Evolutionary conservation across 2,888 invertebrate species (phyloP), one percentile per base, ranked within the genome.

Genomic region (Matsumyia berberina): DNA sequence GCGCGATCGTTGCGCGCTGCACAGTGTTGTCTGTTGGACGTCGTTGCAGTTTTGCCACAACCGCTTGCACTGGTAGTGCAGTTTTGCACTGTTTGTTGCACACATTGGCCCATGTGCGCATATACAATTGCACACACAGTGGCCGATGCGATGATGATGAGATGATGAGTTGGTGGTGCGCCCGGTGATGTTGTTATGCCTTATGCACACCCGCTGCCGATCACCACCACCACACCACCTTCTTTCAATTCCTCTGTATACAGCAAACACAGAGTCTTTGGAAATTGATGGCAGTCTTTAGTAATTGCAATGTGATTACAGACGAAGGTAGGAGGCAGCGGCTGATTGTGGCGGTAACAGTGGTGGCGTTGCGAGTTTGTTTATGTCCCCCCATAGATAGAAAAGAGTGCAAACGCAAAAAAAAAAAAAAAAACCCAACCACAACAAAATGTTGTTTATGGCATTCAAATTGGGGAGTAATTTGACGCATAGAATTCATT

Each of bases 221-320:
- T 73, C 31, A 4, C 24, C 24, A 4, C 33, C 64, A 29, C 49
- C 42, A 9, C 35, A 51, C 31, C 15, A 8, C 12, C 37, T 19
- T 39, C 11, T 15, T 33, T 11, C 29, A 1, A 24, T 24, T 24
- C n/a, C 33, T 9, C 44, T 19, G 17, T 60, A 15, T 72, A 49
- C 6, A 11, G 29, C 29, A 58, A 9, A 37, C 39, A 72, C 39
- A 69, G 39, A 69, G 69, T 57, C 11, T n/a, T n/a, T n/a, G n/a
- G 58, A 58, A 78, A 73, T 55, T 58, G 72, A 72, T 67, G 58
- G 58, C 51, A 5, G 49, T 70, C 76, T 76, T 81, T 76, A 70
- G 62, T 81, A 81, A 81, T 76, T 81, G 76, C 76, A 70, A 77
- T 77, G 64, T 64, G 77, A 80, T 74, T 80, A 79, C 57, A 8